Percentiles rank a stretch among this genome's conserved stretches.
phyloP scores from a whole-genome alignment of 2,888 invertebrate genomes.

The Chalcosyrphus nemorum region DNA sequence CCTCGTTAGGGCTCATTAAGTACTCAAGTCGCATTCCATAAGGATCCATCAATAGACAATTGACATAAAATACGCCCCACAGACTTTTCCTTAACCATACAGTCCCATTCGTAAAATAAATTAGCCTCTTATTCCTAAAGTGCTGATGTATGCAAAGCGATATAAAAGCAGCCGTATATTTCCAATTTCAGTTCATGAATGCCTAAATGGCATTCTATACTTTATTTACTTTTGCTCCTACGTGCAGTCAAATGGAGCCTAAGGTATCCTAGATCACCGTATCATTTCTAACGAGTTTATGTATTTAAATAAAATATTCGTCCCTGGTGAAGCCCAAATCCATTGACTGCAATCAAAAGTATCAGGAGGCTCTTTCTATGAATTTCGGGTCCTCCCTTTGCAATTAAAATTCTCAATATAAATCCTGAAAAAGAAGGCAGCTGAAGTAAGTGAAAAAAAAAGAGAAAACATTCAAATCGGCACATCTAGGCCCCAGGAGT shows the following conservation, averaged over 20 bases:
- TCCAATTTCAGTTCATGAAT: not conserved
- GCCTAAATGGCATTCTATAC: not conserved
- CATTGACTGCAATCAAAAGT: not conserved
- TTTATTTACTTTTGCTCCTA: not conserved
- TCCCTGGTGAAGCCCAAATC: not conserved
- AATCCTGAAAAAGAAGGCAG: not conserved
- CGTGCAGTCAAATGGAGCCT: not conserved
- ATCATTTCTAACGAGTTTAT: not conserved
- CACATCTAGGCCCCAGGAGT: not conserved
- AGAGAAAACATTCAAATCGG: not conserved
- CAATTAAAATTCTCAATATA: constrained; percentile 33
- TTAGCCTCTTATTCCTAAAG: not conserved
- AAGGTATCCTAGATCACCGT: not conserved
- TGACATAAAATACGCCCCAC: too few relatives aligned
- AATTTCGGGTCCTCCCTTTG: constrained; percentile 7
- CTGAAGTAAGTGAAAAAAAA: not conserved
- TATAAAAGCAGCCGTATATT: not conserved
- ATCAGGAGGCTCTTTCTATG: constrained; percentile 5
- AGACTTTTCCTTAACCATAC: too few relatives aligned
- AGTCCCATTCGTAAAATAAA: not conserved
- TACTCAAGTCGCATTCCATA: too few relatives aligned
- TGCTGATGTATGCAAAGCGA: not conserved
- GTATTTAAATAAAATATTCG: constrained; percentile 25
- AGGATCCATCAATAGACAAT: too few relatives aligned
- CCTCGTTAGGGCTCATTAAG: too few relatives aligned